These are phyloP conservation scores for Pyrrhosoma nymphula DNA, from an alignment of 2,888 invertebrate species.

Conservation along the genomic window DNA sequence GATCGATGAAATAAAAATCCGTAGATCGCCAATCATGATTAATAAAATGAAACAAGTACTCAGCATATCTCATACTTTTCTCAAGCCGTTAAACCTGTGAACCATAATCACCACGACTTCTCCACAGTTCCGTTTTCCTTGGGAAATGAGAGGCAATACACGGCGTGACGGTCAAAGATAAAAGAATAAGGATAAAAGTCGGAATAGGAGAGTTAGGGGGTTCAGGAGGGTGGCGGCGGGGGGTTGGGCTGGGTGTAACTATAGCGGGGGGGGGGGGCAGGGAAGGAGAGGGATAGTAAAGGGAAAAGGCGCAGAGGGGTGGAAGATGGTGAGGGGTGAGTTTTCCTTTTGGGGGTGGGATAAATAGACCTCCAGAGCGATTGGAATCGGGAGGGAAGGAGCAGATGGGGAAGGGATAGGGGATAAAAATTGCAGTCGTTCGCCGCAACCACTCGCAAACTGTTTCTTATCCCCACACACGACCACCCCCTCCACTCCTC, in stretches of 20 bases:
- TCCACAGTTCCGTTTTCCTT: neutral
- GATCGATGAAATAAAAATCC: too few relatives aligned
- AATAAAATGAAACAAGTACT: neutral
- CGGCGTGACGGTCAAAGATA: neutral
- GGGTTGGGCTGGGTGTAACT: neutral
- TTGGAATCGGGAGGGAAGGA: constrained; percentile 15
- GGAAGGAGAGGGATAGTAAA: neutral
- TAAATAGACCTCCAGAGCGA: neutral
- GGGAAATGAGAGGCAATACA: neutral
- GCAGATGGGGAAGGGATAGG: neutral
- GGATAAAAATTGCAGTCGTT: constrained; percentile 59
- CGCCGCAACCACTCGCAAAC: constrained; percentile 58
- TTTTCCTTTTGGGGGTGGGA: neutral
- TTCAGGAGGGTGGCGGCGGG: too few relatives aligned
- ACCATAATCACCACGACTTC: neutral
- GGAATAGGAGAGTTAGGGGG: neutral
- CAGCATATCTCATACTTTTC: neutral
- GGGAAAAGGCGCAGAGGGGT: neutral
- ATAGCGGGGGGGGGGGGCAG: neutral
- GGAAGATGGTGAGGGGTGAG: neutral
- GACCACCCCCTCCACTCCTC: neutral
- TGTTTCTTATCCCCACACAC: constrained; percentile 39
- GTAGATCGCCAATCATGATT: neutral
- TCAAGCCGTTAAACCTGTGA: neutral
- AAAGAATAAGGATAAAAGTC: constrained; percentile 22